Evolutionary conservation across 2,888 invertebrate species (phyloP).

Genomic region (Pecten maximus): DNA sequence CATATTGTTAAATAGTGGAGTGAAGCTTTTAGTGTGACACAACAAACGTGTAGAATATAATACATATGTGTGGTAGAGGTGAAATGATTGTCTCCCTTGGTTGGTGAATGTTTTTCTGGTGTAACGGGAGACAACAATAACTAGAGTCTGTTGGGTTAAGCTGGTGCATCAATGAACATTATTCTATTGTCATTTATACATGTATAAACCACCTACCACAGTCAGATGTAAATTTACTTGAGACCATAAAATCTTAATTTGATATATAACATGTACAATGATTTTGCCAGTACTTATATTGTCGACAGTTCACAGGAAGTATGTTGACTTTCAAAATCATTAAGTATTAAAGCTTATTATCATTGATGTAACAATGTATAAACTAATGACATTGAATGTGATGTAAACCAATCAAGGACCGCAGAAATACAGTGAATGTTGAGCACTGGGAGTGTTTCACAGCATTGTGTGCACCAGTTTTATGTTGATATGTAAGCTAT

Average conservation of each 20-base stretch:
- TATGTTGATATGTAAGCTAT: conserved; percentile 14
- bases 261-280: neutral
- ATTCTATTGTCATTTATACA: too few species aligned
- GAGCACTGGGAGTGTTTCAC: neutral
- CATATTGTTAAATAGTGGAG: neutral
- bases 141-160: too few species aligned
- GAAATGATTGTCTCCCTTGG: neutral
- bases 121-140: too few species aligned
- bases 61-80: neutral
- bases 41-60: neutral
- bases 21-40: neutral
- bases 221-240: too few species aligned
- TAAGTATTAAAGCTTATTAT: neutral
- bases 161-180: too few species aligned
- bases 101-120: too few species aligned
- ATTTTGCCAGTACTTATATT: neutral
- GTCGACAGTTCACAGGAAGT: neutral
- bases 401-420: neutral
- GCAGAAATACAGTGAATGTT: neutral
- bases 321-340: too few species aligned
- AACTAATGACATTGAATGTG: neutral
- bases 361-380: neutral
- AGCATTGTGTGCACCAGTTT: neutral
- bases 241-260: too few species aligned
- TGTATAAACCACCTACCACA: too few species aligned